These are phyloP conservation scores for Laticauda laticaudata DNA, from an alignment of 2,113 vertebrate genomes.

Conservation along the genomic window DNA sequence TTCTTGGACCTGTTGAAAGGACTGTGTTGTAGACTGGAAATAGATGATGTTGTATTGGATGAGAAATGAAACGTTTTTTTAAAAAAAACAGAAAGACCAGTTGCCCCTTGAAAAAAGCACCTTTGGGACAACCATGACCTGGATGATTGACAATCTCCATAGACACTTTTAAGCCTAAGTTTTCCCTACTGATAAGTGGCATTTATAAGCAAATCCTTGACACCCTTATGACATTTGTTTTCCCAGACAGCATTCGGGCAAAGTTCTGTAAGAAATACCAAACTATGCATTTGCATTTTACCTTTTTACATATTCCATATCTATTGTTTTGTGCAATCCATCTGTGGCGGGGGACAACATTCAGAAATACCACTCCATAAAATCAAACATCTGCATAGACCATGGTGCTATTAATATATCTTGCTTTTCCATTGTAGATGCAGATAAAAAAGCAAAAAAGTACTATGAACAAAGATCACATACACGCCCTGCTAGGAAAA, in stretches of 20 bases:
- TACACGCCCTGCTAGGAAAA: neutral
- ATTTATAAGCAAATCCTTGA: conserved; percentile 16
- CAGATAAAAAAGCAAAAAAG: neutral
- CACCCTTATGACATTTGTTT: conserved; percentile 13
- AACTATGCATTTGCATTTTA: neutral
- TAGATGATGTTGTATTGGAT: too few relatives aligned
- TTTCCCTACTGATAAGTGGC: neutral
- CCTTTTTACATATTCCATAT: neutral
- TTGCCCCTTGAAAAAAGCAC: too few relatives aligned
- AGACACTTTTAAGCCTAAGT: neutral
- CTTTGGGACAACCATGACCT: too few relatives aligned
- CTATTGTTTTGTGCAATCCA: neutral
- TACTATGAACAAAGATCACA: neutral
- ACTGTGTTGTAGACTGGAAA: too few relatives aligned
- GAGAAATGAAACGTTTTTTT: too few relatives aligned
- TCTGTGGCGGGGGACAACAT: neutral
- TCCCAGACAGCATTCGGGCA: conserved; percentile 30
- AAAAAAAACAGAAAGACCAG: too few relatives aligned
- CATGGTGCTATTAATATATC: neutral
- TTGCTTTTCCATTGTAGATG: conserved; percentile 19
- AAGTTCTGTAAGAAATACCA: neutral
- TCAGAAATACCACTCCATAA: conserved; percentile 2
- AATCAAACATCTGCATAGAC: conserved; percentile 18
- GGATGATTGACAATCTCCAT: too few relatives aligned
- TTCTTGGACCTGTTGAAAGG: too few relatives aligned